These are phyloP conservation scores for Drosophila littoralis DNA, from an alignment of 1,140 invertebrate species.

Conservation along the genomic window DNA sequence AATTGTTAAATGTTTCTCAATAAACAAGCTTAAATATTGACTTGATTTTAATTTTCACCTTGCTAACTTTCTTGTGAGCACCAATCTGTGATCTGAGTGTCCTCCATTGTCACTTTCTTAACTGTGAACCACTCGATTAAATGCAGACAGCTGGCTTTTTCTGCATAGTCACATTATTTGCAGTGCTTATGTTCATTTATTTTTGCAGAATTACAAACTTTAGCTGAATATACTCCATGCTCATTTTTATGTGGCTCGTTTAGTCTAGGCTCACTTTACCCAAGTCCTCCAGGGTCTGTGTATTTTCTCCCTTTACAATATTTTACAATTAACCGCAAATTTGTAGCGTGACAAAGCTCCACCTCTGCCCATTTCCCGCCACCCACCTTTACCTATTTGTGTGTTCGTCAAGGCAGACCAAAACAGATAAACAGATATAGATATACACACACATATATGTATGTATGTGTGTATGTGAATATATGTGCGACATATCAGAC, in stretches of 20 bases:
- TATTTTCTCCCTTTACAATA: not conserved
- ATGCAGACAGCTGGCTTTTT: no score
- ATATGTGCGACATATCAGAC: constrained; percentile 7
- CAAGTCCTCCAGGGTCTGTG: not conserved
- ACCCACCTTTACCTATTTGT: not conserved
- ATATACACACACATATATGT: not conserved
- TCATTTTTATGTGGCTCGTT: not conserved
- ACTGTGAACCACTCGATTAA: no score
- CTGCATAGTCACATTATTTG: no score
- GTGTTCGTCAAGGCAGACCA: not conserved
- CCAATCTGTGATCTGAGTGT: no score
- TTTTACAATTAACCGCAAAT: not conserved
- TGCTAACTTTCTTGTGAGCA: no score
- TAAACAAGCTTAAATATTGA: no score
- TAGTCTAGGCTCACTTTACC: not conserved
- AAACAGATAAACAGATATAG: not conserved
- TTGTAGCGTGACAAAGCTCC: constrained; percentile 5
- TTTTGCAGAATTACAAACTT: no score
- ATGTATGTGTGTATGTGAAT: not conserved
- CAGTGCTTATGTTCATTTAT: no score
- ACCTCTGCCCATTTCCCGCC: not conserved
- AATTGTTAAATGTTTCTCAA: no score
- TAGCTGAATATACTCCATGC: no score
- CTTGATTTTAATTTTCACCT: no score
- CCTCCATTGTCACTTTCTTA: no score